Conservation (phyloP, 30 jellyfish, hydroid and myxozoan genomes). For the Cassiopea andromeda region DNA sequence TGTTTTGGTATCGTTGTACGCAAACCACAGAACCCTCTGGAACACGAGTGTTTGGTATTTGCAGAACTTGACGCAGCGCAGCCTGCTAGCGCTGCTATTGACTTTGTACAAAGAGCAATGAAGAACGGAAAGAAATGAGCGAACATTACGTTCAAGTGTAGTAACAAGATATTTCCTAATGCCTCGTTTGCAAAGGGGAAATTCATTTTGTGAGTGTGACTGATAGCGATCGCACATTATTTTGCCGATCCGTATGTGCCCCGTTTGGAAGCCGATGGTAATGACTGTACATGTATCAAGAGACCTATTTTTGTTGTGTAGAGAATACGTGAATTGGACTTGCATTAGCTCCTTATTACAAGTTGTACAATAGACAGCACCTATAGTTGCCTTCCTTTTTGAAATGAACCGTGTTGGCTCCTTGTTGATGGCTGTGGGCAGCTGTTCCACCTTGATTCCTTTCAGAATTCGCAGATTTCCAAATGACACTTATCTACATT, state of each 20-base stretch:
- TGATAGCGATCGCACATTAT: not conserved
- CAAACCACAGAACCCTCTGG: slow-evolving; percentile 78
- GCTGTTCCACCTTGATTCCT: not conserved
- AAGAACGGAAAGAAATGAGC: slow-evolving; percentile 54
- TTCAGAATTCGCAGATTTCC: too few species aligned
- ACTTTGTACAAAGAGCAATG: slow-evolving; percentile 93
- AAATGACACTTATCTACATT: too few species aligned
- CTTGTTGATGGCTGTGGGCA: not conserved
- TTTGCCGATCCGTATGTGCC: not conserved
- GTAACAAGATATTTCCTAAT: not conserved
- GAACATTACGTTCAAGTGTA: not conserved
- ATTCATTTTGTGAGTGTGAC: not conserved
- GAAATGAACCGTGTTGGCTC: not conserved
- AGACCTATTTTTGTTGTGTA: not conserved
- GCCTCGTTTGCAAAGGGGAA: not conserved
- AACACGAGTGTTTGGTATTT: slow-evolving; percentile 83
- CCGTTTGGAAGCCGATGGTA: not conserved
- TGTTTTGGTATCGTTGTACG: slow-evolving; percentile 88
- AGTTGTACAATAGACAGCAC: not conserved
- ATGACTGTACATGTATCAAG: not conserved
- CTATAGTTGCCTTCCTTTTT: not conserved
- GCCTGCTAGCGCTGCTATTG: slow-evolving; percentile 94
- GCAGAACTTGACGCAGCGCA: slow-evolving; percentile 89
- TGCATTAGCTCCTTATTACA: not conserved
- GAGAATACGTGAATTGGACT: slow-evolving; percentile 5